Base-by-base conservation (phyloP, 2,888 invertebrate species). In the Phyto melanocephala region DNA sequence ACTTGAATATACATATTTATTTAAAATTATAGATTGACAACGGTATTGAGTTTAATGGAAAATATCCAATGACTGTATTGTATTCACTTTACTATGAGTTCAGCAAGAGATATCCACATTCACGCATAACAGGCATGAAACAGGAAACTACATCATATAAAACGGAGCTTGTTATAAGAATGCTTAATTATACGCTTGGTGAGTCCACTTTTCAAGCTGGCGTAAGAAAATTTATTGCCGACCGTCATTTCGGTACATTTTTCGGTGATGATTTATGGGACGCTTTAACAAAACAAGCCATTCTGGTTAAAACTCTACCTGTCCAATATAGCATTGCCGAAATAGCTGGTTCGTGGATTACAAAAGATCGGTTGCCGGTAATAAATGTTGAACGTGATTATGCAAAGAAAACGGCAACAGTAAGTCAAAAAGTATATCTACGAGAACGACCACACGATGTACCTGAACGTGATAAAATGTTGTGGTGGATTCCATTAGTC, bases 181-280 rank as follows among this genome's bases (percentile, higher is more conserved):
- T 98, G 98, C 93, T 98, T 88, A 95, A 96, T 88, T 95, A 95
- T 86, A 96, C 96, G 0, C 92, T 98, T 7, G 96, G 97, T 2
- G 94, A 94, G 72, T 92, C 93, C 0, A 94, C 95, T 0, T 97
- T 98, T 89, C 94, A 93, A 87, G 93, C 93, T 54, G 97, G 96
- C 1, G 89, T 96, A 75, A 93, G 93, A 86, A 93, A 93, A 86
- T 95, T 96, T 87, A 92, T 96, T 87, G 92, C 93, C 8, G 93
- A 94, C 81, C 93, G 93, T 60, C 94, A 94, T 90, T 96, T 93
- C 88, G 93, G 94, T 86, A 95, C 95, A 0, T 97, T 96, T 87
- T 94, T 94, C 33, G 95, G 95, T 2, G 94, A 95, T 83, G 96
- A 97, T 86, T 93, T 97, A 74, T 97, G 96, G 96, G 92, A 92